A percentile compares a stretch with the other conserved stretches of the same genome.
These are phyloP conservation scores for Polydrusus tereticollis DNA, from an alignment of 2,888 invertebrate genomes.

Conservation along the genomic window DNA sequence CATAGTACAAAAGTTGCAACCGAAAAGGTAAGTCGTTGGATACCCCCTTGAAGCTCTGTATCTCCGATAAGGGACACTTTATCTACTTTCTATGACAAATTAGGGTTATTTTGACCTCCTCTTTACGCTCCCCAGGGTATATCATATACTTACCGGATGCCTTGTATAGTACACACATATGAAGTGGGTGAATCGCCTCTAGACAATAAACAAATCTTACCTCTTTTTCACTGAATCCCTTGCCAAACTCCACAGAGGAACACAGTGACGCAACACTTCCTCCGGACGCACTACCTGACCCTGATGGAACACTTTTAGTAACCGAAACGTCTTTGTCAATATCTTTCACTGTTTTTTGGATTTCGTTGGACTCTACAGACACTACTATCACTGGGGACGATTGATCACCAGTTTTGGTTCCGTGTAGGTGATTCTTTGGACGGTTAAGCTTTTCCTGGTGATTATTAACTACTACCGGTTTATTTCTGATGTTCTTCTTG, in stretches of 20 bases:
- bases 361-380: neutral
- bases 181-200: neutral
- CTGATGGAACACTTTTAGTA: neutral
- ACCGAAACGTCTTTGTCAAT: slow-evolving; percentile 16
- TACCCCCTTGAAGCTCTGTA: too few species aligned
- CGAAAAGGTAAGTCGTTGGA: too few species aligned
- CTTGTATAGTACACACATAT: too few species aligned
- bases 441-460: neutral
- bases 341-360: slow-evolving; percentile 9
- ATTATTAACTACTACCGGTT: neutral
- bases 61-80: too few species aligned
- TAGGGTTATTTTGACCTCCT: too few species aligned
- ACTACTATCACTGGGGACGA: slow-evolving; percentile 26
- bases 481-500: slow-evolving; percentile 15
- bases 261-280: slow-evolving; percentile 21
- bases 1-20: too few species aligned
- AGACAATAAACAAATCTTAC: slow-evolving; percentile 13
- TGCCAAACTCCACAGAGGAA: slow-evolving; percentile 13
- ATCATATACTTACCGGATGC: too few species aligned
- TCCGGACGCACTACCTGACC: slow-evolving; percentile 25
- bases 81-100: too few species aligned
- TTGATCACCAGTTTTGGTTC: slow-evolving; percentile 20
- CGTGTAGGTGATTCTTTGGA: neutral
- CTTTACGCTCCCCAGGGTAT: too few species aligned
- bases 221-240: slow-evolving; percentile 37